phyloP scores from a whole-genome alignment of 1,140 invertebrate genomes.

The Drosophila miranda region DNA sequence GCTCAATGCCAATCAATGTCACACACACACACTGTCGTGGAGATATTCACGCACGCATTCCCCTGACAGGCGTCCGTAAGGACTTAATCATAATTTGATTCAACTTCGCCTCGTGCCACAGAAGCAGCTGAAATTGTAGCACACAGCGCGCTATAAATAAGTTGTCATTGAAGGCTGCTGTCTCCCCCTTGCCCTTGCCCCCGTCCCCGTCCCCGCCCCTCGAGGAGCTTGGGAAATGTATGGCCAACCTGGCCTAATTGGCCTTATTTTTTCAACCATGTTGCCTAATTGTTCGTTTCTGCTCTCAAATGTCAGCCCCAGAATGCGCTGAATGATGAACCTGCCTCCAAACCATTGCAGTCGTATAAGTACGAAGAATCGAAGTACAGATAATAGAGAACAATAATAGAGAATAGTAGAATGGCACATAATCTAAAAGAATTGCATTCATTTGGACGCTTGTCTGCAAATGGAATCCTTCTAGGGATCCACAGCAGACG shows the following conservation, averaged over 20 bases:
- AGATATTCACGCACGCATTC: conserved; percentile 46
- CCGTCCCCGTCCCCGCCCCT: neutral
- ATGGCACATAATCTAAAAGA: neutral
- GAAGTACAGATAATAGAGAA: neutral
- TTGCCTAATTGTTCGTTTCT: conserved; percentile 22
- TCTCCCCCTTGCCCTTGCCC: too few species aligned
- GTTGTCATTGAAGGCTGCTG: neutral
- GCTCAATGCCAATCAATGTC: conserved; percentile 58
- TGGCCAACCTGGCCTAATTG: conserved; percentile 36
- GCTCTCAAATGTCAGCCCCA: neutral
- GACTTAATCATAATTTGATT: conserved; percentile 63
- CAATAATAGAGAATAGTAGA: neutral
- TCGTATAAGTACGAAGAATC: too few species aligned
- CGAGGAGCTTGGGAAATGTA: conserved; percentile 20
- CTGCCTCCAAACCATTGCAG: too few species aligned
- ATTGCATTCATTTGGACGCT: neutral
- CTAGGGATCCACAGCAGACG: neutral
- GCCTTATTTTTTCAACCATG: conserved; percentile 22
- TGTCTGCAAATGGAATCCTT: conserved; percentile 17
- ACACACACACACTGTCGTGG: conserved; percentile 25
- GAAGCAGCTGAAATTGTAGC: conserved; percentile 31
- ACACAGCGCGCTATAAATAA: conserved; percentile 52
- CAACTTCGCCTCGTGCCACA: conserved; percentile 48
- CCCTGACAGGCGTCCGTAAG: conserved; percentile 57
- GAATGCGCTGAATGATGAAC: neutral